phyloP scores from a whole-genome alignment of 2,888 invertebrate species.

The Tetragonisca angustula region DNA sequence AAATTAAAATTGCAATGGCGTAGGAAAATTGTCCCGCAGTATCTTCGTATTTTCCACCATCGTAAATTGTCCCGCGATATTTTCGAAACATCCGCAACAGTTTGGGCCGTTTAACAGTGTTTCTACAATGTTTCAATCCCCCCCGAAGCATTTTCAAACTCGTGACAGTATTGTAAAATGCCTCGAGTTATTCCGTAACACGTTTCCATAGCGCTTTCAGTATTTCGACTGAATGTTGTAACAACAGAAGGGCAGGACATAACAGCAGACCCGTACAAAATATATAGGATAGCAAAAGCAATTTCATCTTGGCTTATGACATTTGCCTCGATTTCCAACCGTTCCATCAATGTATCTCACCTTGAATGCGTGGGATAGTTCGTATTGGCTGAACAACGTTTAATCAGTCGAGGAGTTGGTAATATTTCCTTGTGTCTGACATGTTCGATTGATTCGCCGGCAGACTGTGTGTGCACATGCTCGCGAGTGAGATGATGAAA shows the following conservation, averaged over 20 bases:
- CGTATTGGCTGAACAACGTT: constrained; percentile 3
- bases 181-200: background rate
- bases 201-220: background rate
- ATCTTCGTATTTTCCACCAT: background rate
- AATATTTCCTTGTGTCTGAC: background rate
- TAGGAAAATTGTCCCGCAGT: background rate
- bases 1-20: background rate
- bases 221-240: background rate
- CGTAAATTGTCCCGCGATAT: background rate
- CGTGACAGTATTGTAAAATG: background rate
- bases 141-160: background rate
- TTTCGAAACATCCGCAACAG: background rate
- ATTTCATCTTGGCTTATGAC: constrained; percentile 1
- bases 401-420: constrained; percentile 12
- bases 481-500: background rate
- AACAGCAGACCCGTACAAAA: too few species aligned
- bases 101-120: too few species aligned
- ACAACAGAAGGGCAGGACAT: background rate
- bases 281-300: background rate
- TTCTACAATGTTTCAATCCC: background rate
- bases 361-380: background rate
- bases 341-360: background rate
- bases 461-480: background rate
- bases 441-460: constrained; percentile 18
- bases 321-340: background rate